phyloP scores from a whole-genome alignment of 2,113 vertebrate genomes.

The Chlorodrepanis virens region DNA sequence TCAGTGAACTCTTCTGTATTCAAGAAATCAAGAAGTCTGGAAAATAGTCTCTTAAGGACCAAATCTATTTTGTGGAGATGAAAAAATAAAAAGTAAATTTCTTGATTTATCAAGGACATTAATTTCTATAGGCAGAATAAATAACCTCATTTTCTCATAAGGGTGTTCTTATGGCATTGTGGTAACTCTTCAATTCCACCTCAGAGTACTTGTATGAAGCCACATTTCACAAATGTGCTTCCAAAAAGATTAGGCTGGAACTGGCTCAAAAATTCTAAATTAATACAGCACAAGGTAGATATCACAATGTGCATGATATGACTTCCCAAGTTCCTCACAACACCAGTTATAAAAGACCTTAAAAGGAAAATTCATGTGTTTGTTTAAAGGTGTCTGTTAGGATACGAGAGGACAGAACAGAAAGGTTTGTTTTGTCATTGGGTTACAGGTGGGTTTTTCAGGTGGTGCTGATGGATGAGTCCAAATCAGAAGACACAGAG shows the following conservation, averaged over 20 bases:
- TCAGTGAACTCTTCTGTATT: not conserved
- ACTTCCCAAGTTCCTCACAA: not conserved
- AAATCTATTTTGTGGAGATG: not conserved
- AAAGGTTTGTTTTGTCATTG: not conserved
- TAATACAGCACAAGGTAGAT: not conserved
- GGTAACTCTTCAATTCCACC: not conserved
- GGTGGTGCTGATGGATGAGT: not conserved
- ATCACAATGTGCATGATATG: accelerated
- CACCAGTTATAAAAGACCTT: not conserved
- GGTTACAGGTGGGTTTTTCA: not conserved
- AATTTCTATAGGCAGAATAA: not conserved
- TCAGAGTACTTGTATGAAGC: not conserved
- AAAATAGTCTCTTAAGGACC: not conserved
- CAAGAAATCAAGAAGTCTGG: not conserved
- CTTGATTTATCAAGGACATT: not conserved
- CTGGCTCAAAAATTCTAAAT: not conserved
- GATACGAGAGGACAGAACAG: not conserved
- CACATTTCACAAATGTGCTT: not conserved
- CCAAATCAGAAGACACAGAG: conserved; percentile 4
- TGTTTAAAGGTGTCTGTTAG: not conserved
- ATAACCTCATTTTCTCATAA: not conserved
- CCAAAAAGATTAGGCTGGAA: not conserved
- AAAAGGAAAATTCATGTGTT: not conserved
- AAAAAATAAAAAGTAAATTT: not conserved
- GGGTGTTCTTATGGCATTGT: not conserved